phyloP scores from a whole-genome alignment of 2,113 vertebrate genomes.

The Protobothrops flavoviridis region DNA sequence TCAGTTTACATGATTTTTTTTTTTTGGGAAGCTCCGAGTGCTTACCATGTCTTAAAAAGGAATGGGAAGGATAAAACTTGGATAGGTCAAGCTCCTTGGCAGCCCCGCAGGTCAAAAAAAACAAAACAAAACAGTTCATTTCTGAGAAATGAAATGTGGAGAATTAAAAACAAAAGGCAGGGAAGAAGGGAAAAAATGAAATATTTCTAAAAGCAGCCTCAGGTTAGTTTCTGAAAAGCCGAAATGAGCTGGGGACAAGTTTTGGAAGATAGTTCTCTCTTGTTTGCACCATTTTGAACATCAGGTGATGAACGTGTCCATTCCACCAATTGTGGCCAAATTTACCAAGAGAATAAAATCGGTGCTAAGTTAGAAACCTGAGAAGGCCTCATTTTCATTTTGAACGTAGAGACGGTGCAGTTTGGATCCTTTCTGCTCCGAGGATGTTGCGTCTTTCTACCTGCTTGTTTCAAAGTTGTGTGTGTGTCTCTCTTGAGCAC shows the following conservation, averaged over 20 bases:
- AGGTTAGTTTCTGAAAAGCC: fast-evolving
- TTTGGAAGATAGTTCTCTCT: background rate
- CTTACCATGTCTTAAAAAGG: fast-evolving
- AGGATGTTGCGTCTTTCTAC: background rate
- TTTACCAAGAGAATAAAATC: background rate
- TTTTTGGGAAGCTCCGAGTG: background rate
- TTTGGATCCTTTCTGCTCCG: background rate
- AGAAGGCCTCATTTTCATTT: background rate
- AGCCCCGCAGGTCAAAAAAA: background rate
- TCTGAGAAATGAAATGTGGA: background rate
- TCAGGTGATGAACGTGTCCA: background rate
- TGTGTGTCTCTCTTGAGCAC: background rate
- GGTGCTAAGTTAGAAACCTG: too few species aligned
- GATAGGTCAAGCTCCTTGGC: background rate
- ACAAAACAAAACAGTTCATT: background rate
- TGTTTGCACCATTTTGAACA: background rate
- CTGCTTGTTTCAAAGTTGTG: constrained; percentile 24
- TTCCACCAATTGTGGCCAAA: background rate
- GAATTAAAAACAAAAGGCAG: background rate
- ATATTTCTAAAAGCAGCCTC: background rate
- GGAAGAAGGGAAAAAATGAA: fast-evolving
- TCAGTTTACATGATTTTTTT: background rate
- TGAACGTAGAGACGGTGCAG: background rate
- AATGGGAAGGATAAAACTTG: background rate
- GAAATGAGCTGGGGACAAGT: fast-evolving